A percentile compares a stretch with the other conserved stretches of the same genome.
Conservation (phyloP, 1,140 invertebrate genomes). For the Drosophila quadrilineata region DNA sequence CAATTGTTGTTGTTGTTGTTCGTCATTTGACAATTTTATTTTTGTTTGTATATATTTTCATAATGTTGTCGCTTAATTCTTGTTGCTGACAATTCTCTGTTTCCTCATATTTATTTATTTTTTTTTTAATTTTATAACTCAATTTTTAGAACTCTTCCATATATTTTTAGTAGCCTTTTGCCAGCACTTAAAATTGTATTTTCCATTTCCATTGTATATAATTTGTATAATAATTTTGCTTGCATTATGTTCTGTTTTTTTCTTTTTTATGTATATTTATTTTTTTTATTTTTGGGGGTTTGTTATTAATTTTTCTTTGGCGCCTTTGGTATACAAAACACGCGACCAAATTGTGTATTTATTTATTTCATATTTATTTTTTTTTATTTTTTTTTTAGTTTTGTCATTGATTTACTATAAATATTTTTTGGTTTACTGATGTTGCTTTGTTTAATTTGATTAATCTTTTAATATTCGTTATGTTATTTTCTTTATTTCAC, state of each 20-base stretch:
- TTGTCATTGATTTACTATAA: constrained; percentile 62
- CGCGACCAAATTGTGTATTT: constrained; percentile 49
- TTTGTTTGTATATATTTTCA: constrained; percentile 68
- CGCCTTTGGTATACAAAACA: constrained; percentile 70
- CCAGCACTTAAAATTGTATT: constrained; percentile 11
- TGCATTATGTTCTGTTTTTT: constrained; percentile 37
- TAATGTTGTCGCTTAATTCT: too few species aligned
- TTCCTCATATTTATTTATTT: neutral
- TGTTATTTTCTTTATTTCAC: constrained; percentile 67
- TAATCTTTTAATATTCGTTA: constrained; percentile 77
- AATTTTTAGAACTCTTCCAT: constrained; percentile 16
- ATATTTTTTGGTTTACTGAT: constrained; percentile 54
- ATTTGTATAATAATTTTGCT: constrained; percentile 67
- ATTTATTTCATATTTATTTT: too few species aligned
- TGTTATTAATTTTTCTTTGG: constrained; percentile 54
- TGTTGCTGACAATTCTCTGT: constrained; percentile 36
- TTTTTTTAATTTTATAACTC: constrained; percentile 9
- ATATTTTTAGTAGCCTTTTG: constrained; percentile 27
- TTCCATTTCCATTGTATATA: constrained; percentile 28
- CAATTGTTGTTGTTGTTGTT: constrained; percentile 61
- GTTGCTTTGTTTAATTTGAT: constrained; percentile 65
- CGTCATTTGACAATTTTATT: constrained; percentile 19
- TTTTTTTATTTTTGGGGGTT: too few species aligned
- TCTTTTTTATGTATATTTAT: too few species aligned
- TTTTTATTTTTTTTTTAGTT: constrained; percentile 18